Evolutionary conservation across 2,888 invertebrate genomes (phyloP).

Genomic region (Orthosia incerta): DNA sequence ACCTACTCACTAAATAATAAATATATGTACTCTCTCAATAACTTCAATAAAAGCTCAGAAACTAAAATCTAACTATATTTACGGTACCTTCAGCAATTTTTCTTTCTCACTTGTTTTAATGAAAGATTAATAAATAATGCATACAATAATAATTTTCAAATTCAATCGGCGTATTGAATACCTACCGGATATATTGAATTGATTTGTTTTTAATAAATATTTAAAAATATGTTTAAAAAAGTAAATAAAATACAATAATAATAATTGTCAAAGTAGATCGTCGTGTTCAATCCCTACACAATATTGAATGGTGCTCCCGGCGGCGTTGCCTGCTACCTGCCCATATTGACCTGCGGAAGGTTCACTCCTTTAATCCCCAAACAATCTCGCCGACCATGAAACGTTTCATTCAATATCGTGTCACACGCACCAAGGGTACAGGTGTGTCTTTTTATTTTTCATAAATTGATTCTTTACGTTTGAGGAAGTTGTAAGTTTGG

Average conservation of each 20-base stretch:
- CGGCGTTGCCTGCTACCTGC: slow-evolving; percentile 81
- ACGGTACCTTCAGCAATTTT: too few species aligned
- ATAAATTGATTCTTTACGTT: slow-evolving; percentile 42
- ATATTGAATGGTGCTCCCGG: slow-evolving; percentile 47
- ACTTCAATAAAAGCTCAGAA: too few species aligned
- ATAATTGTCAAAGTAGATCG: slow-evolving; percentile 16
- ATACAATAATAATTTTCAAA: too few species aligned
- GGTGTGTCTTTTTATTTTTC: slow-evolving; percentile 56
- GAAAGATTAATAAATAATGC: too few species aligned
- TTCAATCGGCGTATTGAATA: too few species aligned
- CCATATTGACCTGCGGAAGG: slow-evolving; percentile 83
- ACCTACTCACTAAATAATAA: too few species aligned
- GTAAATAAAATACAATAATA: not conserved
- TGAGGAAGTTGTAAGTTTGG: slow-evolving; percentile 41
- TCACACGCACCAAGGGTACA: slow-evolving; percentile 52
- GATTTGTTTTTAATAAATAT: too few species aligned
- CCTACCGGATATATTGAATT: too few species aligned
- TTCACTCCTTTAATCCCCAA: slow-evolving; percentile 80
- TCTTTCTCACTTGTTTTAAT: too few species aligned
- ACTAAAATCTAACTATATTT: too few species aligned
- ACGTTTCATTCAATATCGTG: slow-evolving; percentile 78
- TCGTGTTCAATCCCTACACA: slow-evolving; percentile 7
- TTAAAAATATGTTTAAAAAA: too few species aligned
- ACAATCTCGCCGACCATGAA: slow-evolving; percentile 82
- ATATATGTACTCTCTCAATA: not conserved